These are phyloP conservation scores for Ancistrus triradiatus DNA, from an alignment of 2,113 vertebrate species.

Conservation along the genomic window DNA sequence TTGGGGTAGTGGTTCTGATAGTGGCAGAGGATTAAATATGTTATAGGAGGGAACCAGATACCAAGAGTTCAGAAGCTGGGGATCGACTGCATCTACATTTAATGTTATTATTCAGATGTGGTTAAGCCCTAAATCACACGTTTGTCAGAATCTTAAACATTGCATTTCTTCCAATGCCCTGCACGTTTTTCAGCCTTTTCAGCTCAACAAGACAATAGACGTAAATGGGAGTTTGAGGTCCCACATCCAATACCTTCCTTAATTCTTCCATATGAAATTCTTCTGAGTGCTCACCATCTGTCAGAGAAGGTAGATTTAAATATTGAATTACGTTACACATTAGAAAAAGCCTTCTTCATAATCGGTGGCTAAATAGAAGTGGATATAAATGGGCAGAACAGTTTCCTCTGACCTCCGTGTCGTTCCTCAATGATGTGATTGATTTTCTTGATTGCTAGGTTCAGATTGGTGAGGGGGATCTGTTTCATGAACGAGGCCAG, in stretches of 20 bases:
- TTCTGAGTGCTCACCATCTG: slow-evolving; percentile 45
- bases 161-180: slow-evolving; percentile 40
- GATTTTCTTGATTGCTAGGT: slow-evolving; percentile 60
- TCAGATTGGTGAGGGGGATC: slow-evolving; percentile 60
- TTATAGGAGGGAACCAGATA: too few relatives aligned
- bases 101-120: too few relatives aligned
- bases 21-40: too few relatives aligned
- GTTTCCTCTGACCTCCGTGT: slow-evolving; percentile 46
- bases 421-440: slow-evolving; percentile 46
- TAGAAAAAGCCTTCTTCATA: neutral
- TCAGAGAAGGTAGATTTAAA: neutral
- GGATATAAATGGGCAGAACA: neutral
- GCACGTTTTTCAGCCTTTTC: slow-evolving; percentile 53
- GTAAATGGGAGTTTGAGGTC: slow-evolving; percentile 52
- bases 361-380: too few relatives aligned
- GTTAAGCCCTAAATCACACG: too few relatives aligned
- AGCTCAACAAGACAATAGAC: slow-evolving; percentile 65
- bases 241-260: slow-evolving; percentile 46
- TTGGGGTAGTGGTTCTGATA: too few relatives aligned
- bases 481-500: slow-evolving; percentile 62
- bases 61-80: too few relatives aligned
- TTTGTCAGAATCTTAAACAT: slow-evolving; percentile 54
- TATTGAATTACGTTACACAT: neutral
- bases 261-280: slow-evolving; percentile 57
- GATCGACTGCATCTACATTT: too few relatives aligned